Evolutionary conservation across 1,140 invertebrate species (phyloP), one percentile per base, ranked within the genome.

Genomic region (Brachystomella parvula): DNA sequence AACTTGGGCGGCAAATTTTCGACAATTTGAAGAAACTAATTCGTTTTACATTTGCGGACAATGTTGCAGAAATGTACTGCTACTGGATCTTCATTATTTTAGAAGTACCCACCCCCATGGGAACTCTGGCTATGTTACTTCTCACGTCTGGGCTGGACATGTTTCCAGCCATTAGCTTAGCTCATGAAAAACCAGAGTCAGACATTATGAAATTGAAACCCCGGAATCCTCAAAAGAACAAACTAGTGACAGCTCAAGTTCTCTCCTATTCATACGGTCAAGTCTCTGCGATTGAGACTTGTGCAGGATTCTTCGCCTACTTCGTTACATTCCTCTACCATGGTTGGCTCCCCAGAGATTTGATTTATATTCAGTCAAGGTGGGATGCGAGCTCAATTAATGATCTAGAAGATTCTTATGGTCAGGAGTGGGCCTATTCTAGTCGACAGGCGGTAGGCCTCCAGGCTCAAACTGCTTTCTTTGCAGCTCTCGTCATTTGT

Each of bases 1-100:
- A 87, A 84, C 88, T 86, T 86, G 86, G 86, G 9, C 77, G 86
- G 60, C 88, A 87, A 76, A 86, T 87, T 2, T 87, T 88, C 71
- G 86, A 88, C 75, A 84, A 81, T 70, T 87, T 87, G 65, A 83
- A 86, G 62, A 87, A 87, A 75, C 88, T 87, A 78, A 77, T 87
- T 19, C 85, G 87, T 76, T 87, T 87, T 73, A 85, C 87, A 75
- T 75, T 87, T 33, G 87, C 86, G 24, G 86, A 87, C 44, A 87
- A 87, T 68, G 77, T 84, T 47, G 86, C 49, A 53, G 49, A 53
- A 53, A 31, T 60, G 28, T 60, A 33, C 29, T 33, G 28, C 58
- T 31, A 33, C 21, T 60, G 28, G 58, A 24, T 17, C 9, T 60
- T 60, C 30, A 60, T 53, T 26, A 53, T 53, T 53, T 24, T 77